A percentile compares a stretch with the other conserved stretches of the same genome.
Conservation (phyloP, 2,888 invertebrate genomes). For the Thumatha senex region DNA sequence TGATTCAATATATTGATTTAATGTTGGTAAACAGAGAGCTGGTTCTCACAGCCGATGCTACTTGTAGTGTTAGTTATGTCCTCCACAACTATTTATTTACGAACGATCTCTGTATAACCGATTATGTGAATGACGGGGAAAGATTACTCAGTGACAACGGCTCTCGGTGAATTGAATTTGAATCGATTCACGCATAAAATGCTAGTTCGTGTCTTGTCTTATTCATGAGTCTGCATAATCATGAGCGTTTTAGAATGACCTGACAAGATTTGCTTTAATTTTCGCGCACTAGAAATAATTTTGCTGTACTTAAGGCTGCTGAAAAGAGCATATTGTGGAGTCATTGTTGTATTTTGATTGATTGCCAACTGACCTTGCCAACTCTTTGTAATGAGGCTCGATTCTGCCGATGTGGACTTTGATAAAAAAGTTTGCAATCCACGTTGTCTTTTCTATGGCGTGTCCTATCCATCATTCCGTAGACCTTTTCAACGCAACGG, state of each 20-base stretch:
- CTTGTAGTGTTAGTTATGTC: slow-evolving; percentile 26
- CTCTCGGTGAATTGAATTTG: slow-evolving; percentile 35
- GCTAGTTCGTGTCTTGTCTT: slow-evolving; percentile 44
- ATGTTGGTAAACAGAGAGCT: slow-evolving; percentile 58
- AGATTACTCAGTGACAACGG: slow-evolving; percentile 28
- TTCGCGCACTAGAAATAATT: slow-evolving; percentile 21
- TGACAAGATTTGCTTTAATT: slow-evolving; percentile 25
- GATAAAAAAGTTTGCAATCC: slow-evolving; percentile 38
- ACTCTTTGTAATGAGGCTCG: slow-evolving; percentile 21
- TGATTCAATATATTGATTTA: slow-evolving; percentile 58
- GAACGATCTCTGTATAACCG: slow-evolving; percentile 34
- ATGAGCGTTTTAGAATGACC: slow-evolving; percentile 34
- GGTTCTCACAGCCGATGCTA: slow-evolving; percentile 42
- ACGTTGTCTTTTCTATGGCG: slow-evolving; percentile 42
- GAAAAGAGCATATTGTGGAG: slow-evolving; percentile 21
- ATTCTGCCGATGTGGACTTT: slow-evolving; percentile 19
- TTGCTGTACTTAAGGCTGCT: slow-evolving; percentile 11
- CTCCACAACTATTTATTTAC: slow-evolving; percentile 35
- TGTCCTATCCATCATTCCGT: slow-evolving; percentile 54
- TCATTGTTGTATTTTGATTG: slow-evolving; percentile 36
- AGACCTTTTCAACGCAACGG: slow-evolving; percentile 49
- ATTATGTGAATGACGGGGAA: slow-evolving; percentile 33
- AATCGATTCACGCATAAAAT: slow-evolving; percentile 40
- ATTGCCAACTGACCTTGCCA: slow-evolving; percentile 38
- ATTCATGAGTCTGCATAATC: slow-evolving; percentile 44